These are phyloP conservation scores for Drosophila rufa DNA, from an alignment of 1,140 invertebrate genomes.

Conservation along the genomic window DNA sequence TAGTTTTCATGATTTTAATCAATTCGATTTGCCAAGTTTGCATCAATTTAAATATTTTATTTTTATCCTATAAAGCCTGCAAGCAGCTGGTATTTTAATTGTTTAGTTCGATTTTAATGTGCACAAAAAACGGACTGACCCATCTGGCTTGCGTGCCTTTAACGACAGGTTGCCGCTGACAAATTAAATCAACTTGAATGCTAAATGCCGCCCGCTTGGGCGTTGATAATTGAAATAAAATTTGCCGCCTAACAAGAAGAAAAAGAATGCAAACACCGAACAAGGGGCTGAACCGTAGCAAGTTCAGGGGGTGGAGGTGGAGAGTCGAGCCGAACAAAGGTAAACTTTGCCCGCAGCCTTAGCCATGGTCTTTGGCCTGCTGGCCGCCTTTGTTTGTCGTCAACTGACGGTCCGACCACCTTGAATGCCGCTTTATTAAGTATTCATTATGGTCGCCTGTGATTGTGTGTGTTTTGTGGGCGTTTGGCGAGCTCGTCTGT, in stretches of 20 bases:
- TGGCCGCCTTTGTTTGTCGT: conserved; percentile 37
- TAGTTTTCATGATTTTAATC: conserved; percentile 7
- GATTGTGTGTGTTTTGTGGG: conserved; percentile 41
- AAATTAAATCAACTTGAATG: conserved; percentile 61
- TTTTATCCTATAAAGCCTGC: not conserved
- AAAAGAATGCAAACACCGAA: conserved; percentile 23
- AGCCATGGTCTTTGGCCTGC: conserved; percentile 45
- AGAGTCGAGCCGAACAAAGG: conserved; percentile 58
- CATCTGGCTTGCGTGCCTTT: conserved; percentile 18
- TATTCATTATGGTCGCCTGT: conserved; percentile 80
- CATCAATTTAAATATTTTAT: not conserved
- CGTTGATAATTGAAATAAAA: conserved; percentile 79
- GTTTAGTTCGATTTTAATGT: not conserved
- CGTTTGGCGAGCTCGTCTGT: conserved; percentile 3
- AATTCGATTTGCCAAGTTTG: not conserved
- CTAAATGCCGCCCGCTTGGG: conserved; percentile 42
- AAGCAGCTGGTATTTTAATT: conserved; percentile 13
- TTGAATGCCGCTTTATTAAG: conserved; percentile 77
- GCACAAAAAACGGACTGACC: conserved; percentile 4
- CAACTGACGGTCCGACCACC: conserved; percentile 49
- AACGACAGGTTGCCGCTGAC: conserved; percentile 29
- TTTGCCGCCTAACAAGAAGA: conserved; percentile 43
- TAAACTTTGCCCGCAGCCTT: conserved; percentile 66
- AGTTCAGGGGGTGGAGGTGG: not conserved
- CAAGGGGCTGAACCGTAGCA: conserved; percentile 11